Base-by-base conservation (phyloP, 2,797 vertebrate species). In the Molothrus ater region DNA sequence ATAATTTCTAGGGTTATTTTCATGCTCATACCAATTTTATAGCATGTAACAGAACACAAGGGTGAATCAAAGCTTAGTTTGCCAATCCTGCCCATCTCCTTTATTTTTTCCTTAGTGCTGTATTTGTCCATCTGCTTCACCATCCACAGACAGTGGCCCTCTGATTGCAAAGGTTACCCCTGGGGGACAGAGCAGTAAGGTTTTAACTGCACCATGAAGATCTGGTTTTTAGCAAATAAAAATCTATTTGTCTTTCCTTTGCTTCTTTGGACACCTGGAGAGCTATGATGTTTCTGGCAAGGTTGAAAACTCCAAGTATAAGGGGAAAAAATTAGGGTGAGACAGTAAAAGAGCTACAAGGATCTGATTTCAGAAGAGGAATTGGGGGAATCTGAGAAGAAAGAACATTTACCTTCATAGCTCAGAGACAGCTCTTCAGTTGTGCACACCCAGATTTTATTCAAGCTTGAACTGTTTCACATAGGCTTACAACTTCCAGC, bases 41-140 rank as follows among this genome's bases (percentile, higher is more conserved):
- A 61, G 60, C 19, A 73, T 4, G 31, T 32, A 70, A 68, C 17
- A 2, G 0, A 72, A 65, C 4, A 6, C 0, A 1, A 17, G 2
- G 7, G 2, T 29, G 8, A 20, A 34, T 42, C 60, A 71, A 73
- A 73, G 14, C 34, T 36, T 9, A 56, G 22, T 26, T 68, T 64
- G n/a, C 9, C 19, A 53, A 7, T 60, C 51, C 13, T 0, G 1
- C 4, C 7, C 18, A 74, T 28, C 18, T 70, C 14, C 11, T 65
- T 72, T 50, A 47, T 54, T 50, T 59, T 92, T 34, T 16, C 11
- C 16, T 20, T 48, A 3, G 17, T 11, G 25, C 24, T 86, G 9
- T 18, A 51, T 66, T 70, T 29, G 19, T 32, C 64, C 1, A 0
- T 15, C 34, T 48, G 36, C 48, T 83, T 83, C 69, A 60, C 28